Conservation (phyloP, 2,797 vertebrate species). For the Rachycentron canadum region DNA sequence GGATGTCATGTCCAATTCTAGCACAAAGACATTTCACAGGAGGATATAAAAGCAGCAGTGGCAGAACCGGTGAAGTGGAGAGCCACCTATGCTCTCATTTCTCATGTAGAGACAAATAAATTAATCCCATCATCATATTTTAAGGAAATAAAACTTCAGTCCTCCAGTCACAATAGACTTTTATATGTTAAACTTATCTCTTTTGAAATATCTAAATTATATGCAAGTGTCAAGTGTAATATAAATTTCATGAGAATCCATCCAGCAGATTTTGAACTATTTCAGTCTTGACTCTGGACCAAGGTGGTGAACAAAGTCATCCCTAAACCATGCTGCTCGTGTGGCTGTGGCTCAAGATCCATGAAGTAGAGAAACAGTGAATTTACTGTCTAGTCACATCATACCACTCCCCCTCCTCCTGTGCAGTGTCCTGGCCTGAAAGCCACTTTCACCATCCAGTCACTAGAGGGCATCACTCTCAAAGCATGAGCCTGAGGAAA, state of each 20-base stretch:
- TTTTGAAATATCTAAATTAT: no score
- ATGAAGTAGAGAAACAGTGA: not conserved
- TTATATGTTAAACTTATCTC: not conserved
- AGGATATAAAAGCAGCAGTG: conserved; percentile 54
- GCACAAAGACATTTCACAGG: conserved; percentile 71
- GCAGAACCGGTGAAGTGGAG: not conserved
- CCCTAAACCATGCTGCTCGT: not conserved
- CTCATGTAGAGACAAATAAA: conserved; percentile 15
- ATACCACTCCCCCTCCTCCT: conserved; percentile 25
- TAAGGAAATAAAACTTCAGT: not conserved
- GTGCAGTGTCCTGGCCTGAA: conserved; percentile 1
- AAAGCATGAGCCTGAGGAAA: not conserved
- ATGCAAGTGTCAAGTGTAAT: not conserved
- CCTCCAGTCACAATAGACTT: not conserved
- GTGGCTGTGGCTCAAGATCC: not conserved
- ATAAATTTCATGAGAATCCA: not conserved
- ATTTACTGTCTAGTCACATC: not conserved
- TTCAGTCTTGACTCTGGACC: not conserved
- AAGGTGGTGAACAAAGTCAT: not conserved
- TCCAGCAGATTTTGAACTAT: not conserved
- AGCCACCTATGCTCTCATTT: conserved; percentile 17
- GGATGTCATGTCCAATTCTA: conserved; percentile 75
- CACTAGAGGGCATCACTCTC: conserved; percentile 63
- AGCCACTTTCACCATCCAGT: not conserved
- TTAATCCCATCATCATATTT: no score